Conservation (phyloP, 2,797 vertebrate species). For the Chelmon rostratus region DNA sequence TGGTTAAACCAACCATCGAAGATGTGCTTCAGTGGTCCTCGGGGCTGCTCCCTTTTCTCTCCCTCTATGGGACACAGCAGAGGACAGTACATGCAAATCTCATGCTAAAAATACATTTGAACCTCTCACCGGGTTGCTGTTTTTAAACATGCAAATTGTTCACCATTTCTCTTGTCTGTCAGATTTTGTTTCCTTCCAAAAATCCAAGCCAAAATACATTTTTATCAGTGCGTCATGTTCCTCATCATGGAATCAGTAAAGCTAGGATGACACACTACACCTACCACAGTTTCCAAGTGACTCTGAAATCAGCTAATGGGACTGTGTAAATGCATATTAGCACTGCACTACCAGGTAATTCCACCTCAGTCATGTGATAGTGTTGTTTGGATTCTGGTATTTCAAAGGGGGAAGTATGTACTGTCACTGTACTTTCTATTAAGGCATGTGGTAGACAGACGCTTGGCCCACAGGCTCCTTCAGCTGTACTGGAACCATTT, state of each 20-base stretch:
- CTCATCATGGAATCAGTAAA: neutral
- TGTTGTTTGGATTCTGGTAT: conserved; percentile 67
- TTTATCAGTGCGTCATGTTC: neutral
- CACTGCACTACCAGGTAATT: conserved; percentile 52
- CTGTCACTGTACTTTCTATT: conserved; percentile 76
- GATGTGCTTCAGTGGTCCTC: conserved; percentile 58
- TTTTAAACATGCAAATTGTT: conserved; percentile 71
- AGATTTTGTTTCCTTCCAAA: neutral
- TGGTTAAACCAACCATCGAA: conserved; percentile 60
- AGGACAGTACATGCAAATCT: conserved; percentile 70
- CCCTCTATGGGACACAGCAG: conserved; percentile 26
- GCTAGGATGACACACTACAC: neutral
- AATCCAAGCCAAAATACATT: neutral
- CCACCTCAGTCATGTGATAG: conserved; percentile 63
- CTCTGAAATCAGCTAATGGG: neutral
- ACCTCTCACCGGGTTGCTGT: conserved; percentile 39
- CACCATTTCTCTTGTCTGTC: conserved; percentile 22
- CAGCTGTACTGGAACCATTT: conserved; percentile 80
- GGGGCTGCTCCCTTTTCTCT: conserved; percentile 13
- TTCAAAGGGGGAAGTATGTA: conserved; percentile 78
- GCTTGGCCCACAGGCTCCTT: conserved; percentile 61
- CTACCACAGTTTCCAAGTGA: neutral
- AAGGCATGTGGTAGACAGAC: conserved; percentile 71
- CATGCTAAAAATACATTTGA: conserved; percentile 63
- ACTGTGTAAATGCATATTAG: neutral